Conservation (phyloP, 2,888 invertebrate species). For the Dromius quadrimaculatus region DNA sequence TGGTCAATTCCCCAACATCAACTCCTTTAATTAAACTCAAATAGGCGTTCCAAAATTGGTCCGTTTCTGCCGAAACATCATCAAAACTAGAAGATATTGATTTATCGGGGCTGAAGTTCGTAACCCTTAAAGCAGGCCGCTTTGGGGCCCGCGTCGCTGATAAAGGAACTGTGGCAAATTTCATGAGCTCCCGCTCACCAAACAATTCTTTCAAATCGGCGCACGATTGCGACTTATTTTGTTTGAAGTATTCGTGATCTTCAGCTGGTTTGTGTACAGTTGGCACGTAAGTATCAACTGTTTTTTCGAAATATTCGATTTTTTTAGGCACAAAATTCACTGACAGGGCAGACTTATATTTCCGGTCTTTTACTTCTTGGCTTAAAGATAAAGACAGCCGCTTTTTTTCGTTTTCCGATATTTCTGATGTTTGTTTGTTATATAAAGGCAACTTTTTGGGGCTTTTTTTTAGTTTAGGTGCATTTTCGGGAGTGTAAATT, state of each 20-base stretch:
- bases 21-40: constrained; percentile 80
- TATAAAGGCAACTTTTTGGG: too few relatives aligned
- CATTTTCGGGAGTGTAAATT: constrained; percentile 74
- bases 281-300: constrained; percentile 67
- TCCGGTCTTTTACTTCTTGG: constrained; percentile 76
- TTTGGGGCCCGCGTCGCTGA: constrained; percentile 65
- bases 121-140: constrained; percentile 62
- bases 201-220: constrained; percentile 85
- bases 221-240: constrained; percentile 73
- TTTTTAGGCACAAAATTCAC: constrained; percentile 77
- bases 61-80: constrained; percentile 79
- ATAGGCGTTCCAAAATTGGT: constrained; percentile 77
- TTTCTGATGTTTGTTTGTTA: too few relatives aligned
- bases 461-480: too few relatives aligned
- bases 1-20: constrained; percentile 82
- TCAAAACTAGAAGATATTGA: constrained; percentile 72
- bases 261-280: constrained; percentile 68
- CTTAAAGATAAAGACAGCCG: constrained; percentile 79
- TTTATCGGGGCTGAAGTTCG: constrained; percentile 65
- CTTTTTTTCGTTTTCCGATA: constrained; percentile 79
- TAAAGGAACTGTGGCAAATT: constrained; percentile 70
- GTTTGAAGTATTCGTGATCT: constrained; percentile 61
- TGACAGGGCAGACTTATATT: constrained; percentile 62
- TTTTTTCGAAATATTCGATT: constrained; percentile 85
- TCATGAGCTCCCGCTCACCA: constrained; percentile 77